A percentile compares a stretch with the other conserved stretches of the same genome.
phyloP scores from a whole-genome alignment of 2,888 invertebrate species.

The Aleiodes leptofemur region DNA sequence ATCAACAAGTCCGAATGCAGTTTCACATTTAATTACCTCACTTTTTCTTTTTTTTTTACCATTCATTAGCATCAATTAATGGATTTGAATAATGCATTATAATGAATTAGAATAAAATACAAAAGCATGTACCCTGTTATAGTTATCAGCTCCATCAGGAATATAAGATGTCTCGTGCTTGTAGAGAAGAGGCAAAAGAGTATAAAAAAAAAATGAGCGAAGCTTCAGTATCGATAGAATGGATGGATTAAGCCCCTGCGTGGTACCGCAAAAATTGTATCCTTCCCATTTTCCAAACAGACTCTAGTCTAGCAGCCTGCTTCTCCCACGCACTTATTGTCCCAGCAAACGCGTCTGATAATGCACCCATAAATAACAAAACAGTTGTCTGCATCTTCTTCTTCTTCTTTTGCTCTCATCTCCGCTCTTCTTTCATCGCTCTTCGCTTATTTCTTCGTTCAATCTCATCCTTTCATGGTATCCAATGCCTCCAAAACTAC shows the following conservation, averaged over 20 bases:
- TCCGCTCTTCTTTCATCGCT: neutral
- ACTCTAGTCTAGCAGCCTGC: neutral
- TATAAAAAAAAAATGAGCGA: neutral
- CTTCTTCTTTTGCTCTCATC: neutral
- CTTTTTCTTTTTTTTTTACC: no score
- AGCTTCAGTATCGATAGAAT: conserved; percentile 10
- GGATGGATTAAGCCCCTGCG: conserved; percentile 15
- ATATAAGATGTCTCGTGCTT: neutral
- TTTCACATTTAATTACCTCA: no score
- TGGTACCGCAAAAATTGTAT: conserved; percentile 11
- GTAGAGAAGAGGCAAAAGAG: neutral
- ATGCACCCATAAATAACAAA: conserved; percentile 28
- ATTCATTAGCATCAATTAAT: no score
- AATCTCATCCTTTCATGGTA: neutral
- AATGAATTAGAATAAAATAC: no score
- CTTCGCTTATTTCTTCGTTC: neutral
- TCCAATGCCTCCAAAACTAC: neutral
- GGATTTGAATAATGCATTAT: no score
- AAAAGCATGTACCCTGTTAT: no score
- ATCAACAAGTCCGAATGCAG: neutral
- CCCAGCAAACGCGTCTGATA: conserved; percentile 15
- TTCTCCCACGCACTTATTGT: conserved; percentile 28
- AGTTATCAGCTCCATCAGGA: no score
- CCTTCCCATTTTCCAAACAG: neutral
- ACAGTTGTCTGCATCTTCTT: conserved; percentile 21